phyloP scores from a whole-genome alignment of 2,797 vertebrate species.

The Aldrovandia affinis region DNA sequence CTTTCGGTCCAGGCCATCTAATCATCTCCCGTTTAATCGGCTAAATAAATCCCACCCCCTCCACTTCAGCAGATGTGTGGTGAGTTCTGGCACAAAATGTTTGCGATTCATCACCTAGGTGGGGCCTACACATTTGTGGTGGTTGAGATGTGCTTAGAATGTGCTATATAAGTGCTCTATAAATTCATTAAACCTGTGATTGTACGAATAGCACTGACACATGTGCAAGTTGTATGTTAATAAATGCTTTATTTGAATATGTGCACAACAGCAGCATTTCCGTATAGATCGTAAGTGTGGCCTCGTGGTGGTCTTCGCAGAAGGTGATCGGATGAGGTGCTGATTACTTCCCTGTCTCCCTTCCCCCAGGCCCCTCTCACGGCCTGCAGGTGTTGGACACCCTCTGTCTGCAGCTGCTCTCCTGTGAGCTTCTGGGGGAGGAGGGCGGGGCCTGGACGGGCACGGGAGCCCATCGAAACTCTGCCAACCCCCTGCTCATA shows the following conservation, averaged over 20 bases:
- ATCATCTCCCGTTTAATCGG: too few relatives aligned
- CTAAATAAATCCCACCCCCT: too few relatives aligned
- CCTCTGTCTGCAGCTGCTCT: constrained; percentile 48
- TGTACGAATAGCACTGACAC: neutral
- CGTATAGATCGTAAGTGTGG: neutral
- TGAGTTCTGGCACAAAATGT: too few relatives aligned
- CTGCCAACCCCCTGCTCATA: constrained; percentile 44
- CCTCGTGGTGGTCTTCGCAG: neutral
- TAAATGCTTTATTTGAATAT: neutral
- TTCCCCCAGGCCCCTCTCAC: constrained; percentile 38
- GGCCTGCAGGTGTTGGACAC: constrained; percentile 47
- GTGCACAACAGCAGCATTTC: neutral
- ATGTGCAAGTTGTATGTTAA: neutral
- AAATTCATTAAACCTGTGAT: neutral
- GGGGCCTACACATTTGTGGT: too few relatives aligned
- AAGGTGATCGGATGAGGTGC: neutral
- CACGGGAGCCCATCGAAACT: constrained; percentile 30
- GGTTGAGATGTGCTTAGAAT: neutral
- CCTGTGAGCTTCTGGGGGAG: constrained; percentile 43
- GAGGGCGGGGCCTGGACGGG: constrained; percentile 12
- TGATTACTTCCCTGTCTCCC: neutral
- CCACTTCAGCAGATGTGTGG: neutral
- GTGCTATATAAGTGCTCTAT: neutral
- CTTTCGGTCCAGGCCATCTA: too few relatives aligned
- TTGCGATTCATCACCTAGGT: too few relatives aligned